Evolutionary conservation across 2,113 vertebrate genomes (phyloP).

Genomic region (Psephotus haematonotus): DNA sequence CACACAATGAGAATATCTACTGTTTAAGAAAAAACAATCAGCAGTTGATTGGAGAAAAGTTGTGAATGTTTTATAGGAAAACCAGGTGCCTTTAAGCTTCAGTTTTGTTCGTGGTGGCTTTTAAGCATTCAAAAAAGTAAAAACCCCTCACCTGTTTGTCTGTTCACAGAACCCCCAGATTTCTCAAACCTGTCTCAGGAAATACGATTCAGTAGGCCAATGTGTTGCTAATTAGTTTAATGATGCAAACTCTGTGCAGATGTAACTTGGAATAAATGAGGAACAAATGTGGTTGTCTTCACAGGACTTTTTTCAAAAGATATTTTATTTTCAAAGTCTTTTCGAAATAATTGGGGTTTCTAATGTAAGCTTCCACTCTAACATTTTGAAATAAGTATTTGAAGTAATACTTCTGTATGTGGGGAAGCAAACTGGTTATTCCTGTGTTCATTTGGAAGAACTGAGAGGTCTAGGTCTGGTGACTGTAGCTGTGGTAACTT

Average conservation of each 20-base stretch:
- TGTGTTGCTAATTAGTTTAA: conserved; percentile 12
- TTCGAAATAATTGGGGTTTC: background rate
- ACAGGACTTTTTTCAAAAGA: background rate
- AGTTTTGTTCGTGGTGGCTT: background rate
- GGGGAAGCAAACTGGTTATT: background rate
- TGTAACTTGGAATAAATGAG: conserved; percentile 6
- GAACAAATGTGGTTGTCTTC: background rate
- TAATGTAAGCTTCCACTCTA: background rate
- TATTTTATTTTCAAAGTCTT: background rate
- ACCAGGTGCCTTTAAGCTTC: background rate
- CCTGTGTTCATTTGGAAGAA: background rate
- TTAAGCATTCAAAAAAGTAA: background rate
- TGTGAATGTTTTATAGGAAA: background rate
- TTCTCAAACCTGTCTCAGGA: background rate
- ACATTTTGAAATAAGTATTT: background rate
- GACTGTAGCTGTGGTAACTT: background rate
- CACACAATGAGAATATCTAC: rapidly evolving
- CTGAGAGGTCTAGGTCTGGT: background rate
- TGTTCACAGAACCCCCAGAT: background rate
- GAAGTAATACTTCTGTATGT: background rate
- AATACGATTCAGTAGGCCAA: background rate
- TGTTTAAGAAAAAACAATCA: background rate
- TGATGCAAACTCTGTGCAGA: background rate
- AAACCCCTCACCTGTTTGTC: background rate
- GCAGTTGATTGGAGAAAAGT: background rate